Evolutionary conservation across 2,113 vertebrate species (phyloP).

Genomic region (Ictalurus furcatus): DNA sequence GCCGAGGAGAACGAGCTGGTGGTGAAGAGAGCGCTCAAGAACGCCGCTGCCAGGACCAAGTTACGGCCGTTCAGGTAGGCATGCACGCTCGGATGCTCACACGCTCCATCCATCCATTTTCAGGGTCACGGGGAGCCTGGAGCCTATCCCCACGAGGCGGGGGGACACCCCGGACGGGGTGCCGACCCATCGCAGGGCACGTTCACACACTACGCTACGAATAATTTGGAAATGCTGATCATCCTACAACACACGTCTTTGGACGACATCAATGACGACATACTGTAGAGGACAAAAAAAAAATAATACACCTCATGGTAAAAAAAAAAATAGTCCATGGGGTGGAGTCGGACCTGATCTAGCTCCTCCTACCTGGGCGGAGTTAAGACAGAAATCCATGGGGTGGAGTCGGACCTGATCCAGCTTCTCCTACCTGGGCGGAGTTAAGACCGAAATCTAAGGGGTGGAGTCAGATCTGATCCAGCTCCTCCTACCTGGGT

Average conservation of each 20-base stretch:
- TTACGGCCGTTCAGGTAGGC: slow-evolving; percentile 81
- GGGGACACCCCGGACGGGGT: too few relatives aligned
- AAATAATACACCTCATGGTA: too few relatives aligned
- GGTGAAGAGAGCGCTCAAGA: slow-evolving; percentile 80
- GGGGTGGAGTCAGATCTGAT: background rate
- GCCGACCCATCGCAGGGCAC: too few relatives aligned
- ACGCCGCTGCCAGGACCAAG: slow-evolving; percentile 68
- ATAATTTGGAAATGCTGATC: background rate
- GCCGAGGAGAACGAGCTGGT: slow-evolving; percentile 88
- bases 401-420: background rate
- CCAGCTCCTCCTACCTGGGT: background rate
- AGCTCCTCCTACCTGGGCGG: background rate
- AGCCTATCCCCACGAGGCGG: too few relatives aligned
- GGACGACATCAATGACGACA: too few relatives aligned
- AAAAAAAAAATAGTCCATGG: background rate
- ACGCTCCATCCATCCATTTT: background rate
- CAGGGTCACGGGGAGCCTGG: too few relatives aligned
- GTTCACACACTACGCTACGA: too few relatives aligned
- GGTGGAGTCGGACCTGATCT: background rate
- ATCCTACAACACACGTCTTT: too few relatives aligned
- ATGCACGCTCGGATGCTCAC: background rate
- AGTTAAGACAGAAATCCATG: background rate
- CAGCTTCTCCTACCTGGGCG: background rate
- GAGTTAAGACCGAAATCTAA: background rate
- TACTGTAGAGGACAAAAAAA: too few relatives aligned